Evolutionary conservation across 2,888 invertebrate species (phyloP), one percentile per base, ranked within the genome.

Genomic region (Diaperis boleti): DNA sequence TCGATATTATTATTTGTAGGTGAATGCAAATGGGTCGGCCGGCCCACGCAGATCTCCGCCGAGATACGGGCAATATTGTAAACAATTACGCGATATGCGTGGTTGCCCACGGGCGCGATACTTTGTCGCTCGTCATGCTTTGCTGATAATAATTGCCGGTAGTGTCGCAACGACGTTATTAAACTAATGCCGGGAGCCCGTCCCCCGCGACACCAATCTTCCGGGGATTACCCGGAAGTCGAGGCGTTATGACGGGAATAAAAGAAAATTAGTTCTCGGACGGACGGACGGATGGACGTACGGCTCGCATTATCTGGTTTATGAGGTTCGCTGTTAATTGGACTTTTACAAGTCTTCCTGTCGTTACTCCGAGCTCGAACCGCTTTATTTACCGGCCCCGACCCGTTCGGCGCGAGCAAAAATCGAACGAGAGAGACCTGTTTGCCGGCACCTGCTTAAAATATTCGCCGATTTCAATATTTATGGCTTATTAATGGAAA

Each of bases 341-440:
- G 61, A 61, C 54, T 61, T 52, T 61, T 59, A 59, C 59, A 54
- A 45, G 60, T 61, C 54, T 61, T 59, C 59, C 50, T 59, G 49
- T 35, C 57, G 35, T 57, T 37, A 54, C 39, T 26, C 35, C 39
- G 39, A 45, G 45, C 45, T 45, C 29, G 39, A 20, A 39, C 56
- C 44, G 44, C 44, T 56, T 56, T 44, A 44, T 42, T 56, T 44
- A 44, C 44, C n/a, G n/a, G n/a, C 17, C 45, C 45, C 45, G 29
- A 45, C 45, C 29, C 45, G 45, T 45, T 45, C 45, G 7, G 18
- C 31, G 15, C 13, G 10, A 42, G 13, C 42, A 55, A 61, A 61
- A 61, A 61, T 61, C 37, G 55, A 54, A 39, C 39, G n/a, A n/a
- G 47, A 49, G n/a, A n/a, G 47, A 49, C 50, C 50, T 37, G 50